Evolutionary conservation across 1,140 invertebrate species (phyloP), one percentile per base, ranked within the genome.

Genomic region (Drosophila mojavensis): DNA sequence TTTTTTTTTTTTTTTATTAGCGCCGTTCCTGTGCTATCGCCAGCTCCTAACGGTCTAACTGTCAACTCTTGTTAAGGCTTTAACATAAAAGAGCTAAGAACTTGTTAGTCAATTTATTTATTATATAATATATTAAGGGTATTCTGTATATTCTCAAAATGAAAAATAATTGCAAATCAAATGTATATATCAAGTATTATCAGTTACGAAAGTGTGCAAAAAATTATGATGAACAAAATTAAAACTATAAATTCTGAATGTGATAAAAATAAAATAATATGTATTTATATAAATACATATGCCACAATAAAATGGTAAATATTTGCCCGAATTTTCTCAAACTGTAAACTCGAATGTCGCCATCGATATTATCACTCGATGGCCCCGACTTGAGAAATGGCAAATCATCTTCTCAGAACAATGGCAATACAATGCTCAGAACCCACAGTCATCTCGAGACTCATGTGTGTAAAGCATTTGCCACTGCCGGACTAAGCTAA

Each of bases 331-430:
- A 9, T 10, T n/a, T 15, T 51, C 26, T 13, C 28, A 1, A 10
- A 15, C 15, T 1, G 7, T 36, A 6, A 36, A 55, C 0, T 55
- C 15, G 13, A 55, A 55, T 36, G 4, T 39, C 33, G 5, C n/a
- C 17, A 4, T n/a, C 15, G 15, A 55, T 55, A 36, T 20, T 15
- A 55, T 55, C 53, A 15, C 7, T 36, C 30, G 15, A 17, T 17
- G 17, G 28, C 30, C 11, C 17, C 10, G 28, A 2, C 28, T 33
- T 17, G 4, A 10, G n/a, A 1, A 54, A 15, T 7, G 4, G n/a
- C 39, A 39, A 70, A 39, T 70, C 67, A 63, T 63, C 17, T 51
- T 45, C n/a, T 43, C 45, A 5, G 51, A 55, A 51, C 17, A 55
- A 55, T 36, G 17, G 48, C 17, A 51, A 20, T 28, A 26, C 26